phyloP scores from a whole-genome alignment of 2,113 vertebrate genomes.

The Corythoichthys intestinalis region DNA sequence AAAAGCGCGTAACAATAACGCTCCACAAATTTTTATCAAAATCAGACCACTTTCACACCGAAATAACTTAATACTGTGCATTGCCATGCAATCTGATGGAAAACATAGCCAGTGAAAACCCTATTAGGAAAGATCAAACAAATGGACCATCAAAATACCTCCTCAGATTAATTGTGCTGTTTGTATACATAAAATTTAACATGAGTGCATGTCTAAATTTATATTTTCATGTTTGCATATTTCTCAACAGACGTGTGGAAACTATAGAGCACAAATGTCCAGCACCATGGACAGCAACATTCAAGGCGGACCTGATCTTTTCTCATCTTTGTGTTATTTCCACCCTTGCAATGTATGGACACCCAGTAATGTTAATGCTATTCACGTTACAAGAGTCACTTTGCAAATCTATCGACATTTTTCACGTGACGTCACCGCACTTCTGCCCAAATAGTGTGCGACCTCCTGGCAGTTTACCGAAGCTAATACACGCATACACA shows the following conservation, averaged over 20 bases:
- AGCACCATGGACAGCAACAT: constrained; percentile 7
- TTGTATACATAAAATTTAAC: background rate
- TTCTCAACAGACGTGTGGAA: background rate
- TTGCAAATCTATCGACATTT: background rate
- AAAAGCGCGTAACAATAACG: background rate
- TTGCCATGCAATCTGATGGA: background rate
- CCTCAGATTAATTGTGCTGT: background rate
- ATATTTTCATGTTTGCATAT: no score
- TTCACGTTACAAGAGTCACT: background rate
- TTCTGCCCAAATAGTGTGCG: no score
- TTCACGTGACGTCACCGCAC: background rate
- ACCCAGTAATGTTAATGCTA: background rate
- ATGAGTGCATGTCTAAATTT: background rate
- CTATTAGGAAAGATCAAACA: background rate
- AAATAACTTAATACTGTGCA: background rate
- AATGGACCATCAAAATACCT: no score
- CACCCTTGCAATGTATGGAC: background rate
- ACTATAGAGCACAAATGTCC: background rate
- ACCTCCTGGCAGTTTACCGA: no score
- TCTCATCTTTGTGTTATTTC: background rate
- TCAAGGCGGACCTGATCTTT: background rate
- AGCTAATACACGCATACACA: no score
- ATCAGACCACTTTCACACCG: background rate
- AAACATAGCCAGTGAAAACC: background rate
- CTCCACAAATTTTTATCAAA: background rate